Evolutionary conservation across 2,797 vertebrate species (phyloP).

Genomic region (Molossus molossus): DNA sequence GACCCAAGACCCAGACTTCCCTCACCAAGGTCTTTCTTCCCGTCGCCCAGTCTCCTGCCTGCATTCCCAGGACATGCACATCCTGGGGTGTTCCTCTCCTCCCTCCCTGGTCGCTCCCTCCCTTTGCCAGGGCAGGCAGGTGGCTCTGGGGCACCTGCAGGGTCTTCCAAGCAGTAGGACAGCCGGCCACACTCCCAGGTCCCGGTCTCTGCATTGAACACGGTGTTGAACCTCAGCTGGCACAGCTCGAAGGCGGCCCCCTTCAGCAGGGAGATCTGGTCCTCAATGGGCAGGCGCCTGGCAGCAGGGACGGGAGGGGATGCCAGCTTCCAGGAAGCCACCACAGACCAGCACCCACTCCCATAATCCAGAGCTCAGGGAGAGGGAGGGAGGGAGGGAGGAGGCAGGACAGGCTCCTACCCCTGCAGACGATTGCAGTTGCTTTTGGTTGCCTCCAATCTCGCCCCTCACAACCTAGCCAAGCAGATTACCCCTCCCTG

Average conservation of each 20-base stretch:
- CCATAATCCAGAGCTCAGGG: background rate
- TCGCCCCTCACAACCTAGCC: background rate
- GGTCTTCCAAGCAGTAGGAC: conserved; percentile 87
- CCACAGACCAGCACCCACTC: background rate
- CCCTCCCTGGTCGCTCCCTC: background rate
- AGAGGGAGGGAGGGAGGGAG: too few relatives aligned
- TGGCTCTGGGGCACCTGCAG: conserved; percentile 77
- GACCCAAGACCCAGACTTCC: background rate
- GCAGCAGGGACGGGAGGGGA: background rate
- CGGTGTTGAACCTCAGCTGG: conserved; percentile 87
- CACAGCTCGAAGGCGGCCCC: conserved; percentile 88
- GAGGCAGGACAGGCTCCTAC: background rate
- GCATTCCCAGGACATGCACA: background rate
- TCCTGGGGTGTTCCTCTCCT: background rate
- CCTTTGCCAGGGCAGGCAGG: background rate
- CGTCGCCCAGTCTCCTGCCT: background rate
- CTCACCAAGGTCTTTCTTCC: background rate
- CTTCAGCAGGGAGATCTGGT: conserved; percentile 91
- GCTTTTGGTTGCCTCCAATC: background rate
- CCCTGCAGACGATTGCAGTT: background rate
- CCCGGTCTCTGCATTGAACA: conserved; percentile 86
- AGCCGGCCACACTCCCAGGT: conserved; percentile 89
- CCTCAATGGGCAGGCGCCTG: conserved; percentile 86
- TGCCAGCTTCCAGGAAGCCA: accelerated
- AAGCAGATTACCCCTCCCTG: background rate